These are phyloP conservation scores for Pachliopta kotzebuea DNA, from an alignment of 2,888 invertebrate species.

Conservation along the genomic window DNA sequence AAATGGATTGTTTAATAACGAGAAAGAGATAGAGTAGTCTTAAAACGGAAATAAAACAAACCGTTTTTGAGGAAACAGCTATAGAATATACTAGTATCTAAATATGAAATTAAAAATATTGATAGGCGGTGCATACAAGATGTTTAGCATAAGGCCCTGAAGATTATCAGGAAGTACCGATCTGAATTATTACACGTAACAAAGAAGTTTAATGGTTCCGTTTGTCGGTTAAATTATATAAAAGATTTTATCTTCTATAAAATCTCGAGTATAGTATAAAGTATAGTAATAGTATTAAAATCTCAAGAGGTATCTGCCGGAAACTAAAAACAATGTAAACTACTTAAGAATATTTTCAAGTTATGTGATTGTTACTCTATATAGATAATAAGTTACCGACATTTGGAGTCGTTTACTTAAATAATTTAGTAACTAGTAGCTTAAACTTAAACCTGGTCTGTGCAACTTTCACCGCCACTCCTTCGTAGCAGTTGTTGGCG, in stretches of 20 bases:
- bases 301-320: neutral
- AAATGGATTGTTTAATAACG: too few relatives aligned
- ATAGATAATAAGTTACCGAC: too few relatives aligned
- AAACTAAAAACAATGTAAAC: too few relatives aligned
- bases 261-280: too few relatives aligned
- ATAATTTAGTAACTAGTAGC: conserved; percentile 8
- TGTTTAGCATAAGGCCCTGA: conserved; percentile 28
- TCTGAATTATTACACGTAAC: neutral
- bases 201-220: neutral
- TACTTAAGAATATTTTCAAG: too few relatives aligned
- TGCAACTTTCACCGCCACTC: conserved; percentile 28
- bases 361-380: too few relatives aligned
- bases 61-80: too few relatives aligned
- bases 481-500: conserved; percentile 4
- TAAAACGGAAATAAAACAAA: too few relatives aligned
- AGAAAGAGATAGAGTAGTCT: too few relatives aligned
- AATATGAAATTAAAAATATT: neutral
- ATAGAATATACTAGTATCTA: too few relatives aligned
- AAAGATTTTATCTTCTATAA: too few relatives aligned
- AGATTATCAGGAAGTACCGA: neutral
- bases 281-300: conserved; percentile 1
- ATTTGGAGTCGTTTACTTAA: conserved; percentile 3
- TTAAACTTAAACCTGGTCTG: conserved; percentile 21
- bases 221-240: neutral
- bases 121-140: neutral